Base-by-base conservation (phyloP, 2,888 invertebrate genomes). In the Pegoplata infirma region DNA sequence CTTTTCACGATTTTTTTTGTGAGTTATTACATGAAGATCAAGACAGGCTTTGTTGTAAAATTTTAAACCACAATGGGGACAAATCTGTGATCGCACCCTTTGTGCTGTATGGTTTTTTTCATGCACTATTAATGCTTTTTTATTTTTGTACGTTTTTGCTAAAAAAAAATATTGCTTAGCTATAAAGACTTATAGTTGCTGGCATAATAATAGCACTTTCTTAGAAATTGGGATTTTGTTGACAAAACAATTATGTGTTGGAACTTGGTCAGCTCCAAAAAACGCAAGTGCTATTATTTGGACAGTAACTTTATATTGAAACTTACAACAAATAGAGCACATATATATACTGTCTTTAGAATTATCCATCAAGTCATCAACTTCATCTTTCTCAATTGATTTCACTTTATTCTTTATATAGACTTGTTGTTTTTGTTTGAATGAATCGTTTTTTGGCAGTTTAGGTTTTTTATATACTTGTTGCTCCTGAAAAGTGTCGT, bases 131-230 rank as follows among this genome's bases (percentile, higher is more conserved):
- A 80, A 28, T 25, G 53, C 10, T 7, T 1, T 21, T 25, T 74
- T 66, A 17, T 28, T 61, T n/a, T 40, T 71, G n/a, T n/a, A n/a
- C n/a, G 72, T 53, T 72, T 63, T 74, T 19, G 78, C 78, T 79
- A 25, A 14, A 77, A 64, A 8, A 28, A 14, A 5, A n/a, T 10
- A 0, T 10, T 32, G 3, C n/a, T n/a, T n/a, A n/a, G n/a, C n/a
- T n/a, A n/a, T n/a, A n/a, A n/a, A n/a, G n/a, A n/a, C n/a, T n/a
- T n/a, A n/a, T n/a, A n/a, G n/a, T n/a, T n/a, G n/a, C n/a, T n/a
- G n/a, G n/a, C n/a, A n/a, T n/a, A n/a, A n/a, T n/a, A n/a, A n/a
- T n/a, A n/a, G n/a, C n/a, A n/a, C n/a, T n/a, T n/a, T n/a, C n/a
- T n/a, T n/a, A n/a, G n/a, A n/a, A n/a, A n/a, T 23, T 23, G 6